These are phyloP conservation scores for Meloe dianella DNA, from an alignment of 2,888 invertebrate species.

Conservation along the genomic window DNA sequence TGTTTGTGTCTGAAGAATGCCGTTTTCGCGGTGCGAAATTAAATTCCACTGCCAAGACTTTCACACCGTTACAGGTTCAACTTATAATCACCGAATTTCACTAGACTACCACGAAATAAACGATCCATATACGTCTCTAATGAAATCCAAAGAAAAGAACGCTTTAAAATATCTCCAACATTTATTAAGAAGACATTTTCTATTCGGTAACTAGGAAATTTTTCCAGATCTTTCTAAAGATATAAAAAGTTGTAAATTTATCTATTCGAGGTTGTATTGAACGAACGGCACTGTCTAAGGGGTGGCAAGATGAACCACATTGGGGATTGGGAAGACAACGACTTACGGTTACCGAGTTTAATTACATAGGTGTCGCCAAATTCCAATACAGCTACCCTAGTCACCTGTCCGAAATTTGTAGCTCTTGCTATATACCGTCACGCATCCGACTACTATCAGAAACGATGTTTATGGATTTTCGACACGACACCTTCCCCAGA, in stretches of 20 bases:
- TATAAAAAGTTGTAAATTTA: no score
- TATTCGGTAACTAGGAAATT: no score
- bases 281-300: not conserved
- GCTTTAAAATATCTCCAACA: not conserved
- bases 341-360: slow-evolving; percentile 46
- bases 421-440: slow-evolving; percentile 1
- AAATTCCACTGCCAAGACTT: slow-evolving; percentile 50
- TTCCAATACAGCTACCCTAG: slow-evolving; percentile 45
- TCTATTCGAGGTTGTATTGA: no score
- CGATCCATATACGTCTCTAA: not conserved
- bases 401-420: slow-evolving; percentile 35
- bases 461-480: slow-evolving; percentile 16
- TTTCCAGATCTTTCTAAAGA: no score
- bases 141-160: not conserved
- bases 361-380: slow-evolving; percentile 48
- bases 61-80: slow-evolving; percentile 28
- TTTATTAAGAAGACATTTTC: not conserved
- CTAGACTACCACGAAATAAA: not conserved
- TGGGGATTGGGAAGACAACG: slow-evolving; percentile 37
- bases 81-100: slow-evolving; percentile 13
- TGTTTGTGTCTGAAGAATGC: slow-evolving; percentile 42
- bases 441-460: slow-evolving; percentile 2
- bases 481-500: not conserved
- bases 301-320: not conserved
- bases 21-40: slow-evolving; percentile 50